Conservation (phyloP, 2,888 invertebrate species). For the Helobdella robusta region DNA sequence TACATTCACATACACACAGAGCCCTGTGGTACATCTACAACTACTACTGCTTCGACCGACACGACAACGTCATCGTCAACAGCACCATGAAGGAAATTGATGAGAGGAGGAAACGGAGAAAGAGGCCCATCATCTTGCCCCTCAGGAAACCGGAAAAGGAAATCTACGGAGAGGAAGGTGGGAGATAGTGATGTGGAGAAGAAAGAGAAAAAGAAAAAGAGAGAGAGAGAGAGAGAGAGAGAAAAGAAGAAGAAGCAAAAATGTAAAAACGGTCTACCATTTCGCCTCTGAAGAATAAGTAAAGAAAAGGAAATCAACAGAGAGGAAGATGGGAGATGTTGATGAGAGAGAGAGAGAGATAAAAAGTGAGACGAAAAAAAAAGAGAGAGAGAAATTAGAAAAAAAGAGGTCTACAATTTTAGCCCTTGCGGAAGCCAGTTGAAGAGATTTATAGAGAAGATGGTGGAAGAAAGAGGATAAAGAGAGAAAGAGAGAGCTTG, state of each 20-base stretch:
- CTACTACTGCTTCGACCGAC: constrained; percentile 4
- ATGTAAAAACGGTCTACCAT: constrained; percentile 8
- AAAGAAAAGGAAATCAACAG: background rate
- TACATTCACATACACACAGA: too few relatives aligned
- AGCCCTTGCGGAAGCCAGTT: background rate
- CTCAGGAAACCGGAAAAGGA: constrained; percentile 8
- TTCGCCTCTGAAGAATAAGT: constrained; percentile 3
- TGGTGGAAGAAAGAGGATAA: background rate
- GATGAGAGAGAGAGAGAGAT: too few relatives aligned
- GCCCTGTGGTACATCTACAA: constrained; percentile 16
- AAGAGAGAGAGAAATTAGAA: constrained; percentile 6
- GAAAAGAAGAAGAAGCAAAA: background rate
- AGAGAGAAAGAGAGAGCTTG: too few relatives aligned
- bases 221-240: background rate
- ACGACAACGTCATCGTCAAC: background rate
- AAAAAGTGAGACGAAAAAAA: background rate
- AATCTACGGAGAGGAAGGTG: constrained; percentile 8
- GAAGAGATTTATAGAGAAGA: background rate
- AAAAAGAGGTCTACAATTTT: constrained; percentile 15
- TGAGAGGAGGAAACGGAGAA: constrained; percentile 15
- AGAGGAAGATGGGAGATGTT: background rate
- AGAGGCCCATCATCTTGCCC: constrained; percentile 15
- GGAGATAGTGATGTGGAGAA: background rate
- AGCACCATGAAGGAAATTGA: constrained; percentile 5
- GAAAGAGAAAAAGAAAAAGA: too few relatives aligned